These are phyloP conservation scores for Sternarchorhynchus goeldii DNA, from an alignment of 2,797 vertebrate genomes.

Conservation along the genomic window DNA sequence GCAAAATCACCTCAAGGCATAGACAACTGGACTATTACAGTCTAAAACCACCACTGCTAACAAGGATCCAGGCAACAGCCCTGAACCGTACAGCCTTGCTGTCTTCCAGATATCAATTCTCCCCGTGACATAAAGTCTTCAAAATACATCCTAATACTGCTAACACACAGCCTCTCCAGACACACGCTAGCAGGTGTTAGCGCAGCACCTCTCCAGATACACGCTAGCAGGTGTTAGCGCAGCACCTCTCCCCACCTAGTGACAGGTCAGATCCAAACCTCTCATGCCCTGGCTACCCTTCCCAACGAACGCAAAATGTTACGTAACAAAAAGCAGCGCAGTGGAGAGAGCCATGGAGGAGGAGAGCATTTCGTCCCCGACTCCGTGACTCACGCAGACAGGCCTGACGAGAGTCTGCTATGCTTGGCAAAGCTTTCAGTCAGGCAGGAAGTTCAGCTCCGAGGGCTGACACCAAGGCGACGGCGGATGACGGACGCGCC, in stretches of 20 bases:
- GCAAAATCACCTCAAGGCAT: conserved; percentile 42
- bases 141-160: background rate
- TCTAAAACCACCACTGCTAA: conserved; percentile 65
- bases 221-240: conserved; percentile 51
- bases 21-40: conserved; percentile 54
- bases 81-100: conserved; percentile 4
- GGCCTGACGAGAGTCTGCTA: conserved; percentile 28
- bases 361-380: conserved; percentile 32
- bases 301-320: conserved; percentile 67
- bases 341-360: conserved; percentile 34
- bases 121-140: background rate
- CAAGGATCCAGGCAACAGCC: conserved; percentile 49
- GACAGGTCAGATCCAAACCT: conserved; percentile 65
- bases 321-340: conserved; percentile 64
- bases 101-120: conserved; percentile 10
- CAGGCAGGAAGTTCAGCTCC: background rate
- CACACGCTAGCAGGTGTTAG: conserved; percentile 52
- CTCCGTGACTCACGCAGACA: conserved; percentile 32
- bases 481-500: too few species aligned
- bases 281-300: conserved; percentile 65
- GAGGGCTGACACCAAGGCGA: background rate
- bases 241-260: conserved; percentile 52
- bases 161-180: conserved; percentile 1
- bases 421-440: background rate
- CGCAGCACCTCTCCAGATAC: conserved; percentile 42